Evolutionary conservation across 2,113 vertebrate species (phyloP).

Genomic region (Stercorarius parasiticus): DNA sequence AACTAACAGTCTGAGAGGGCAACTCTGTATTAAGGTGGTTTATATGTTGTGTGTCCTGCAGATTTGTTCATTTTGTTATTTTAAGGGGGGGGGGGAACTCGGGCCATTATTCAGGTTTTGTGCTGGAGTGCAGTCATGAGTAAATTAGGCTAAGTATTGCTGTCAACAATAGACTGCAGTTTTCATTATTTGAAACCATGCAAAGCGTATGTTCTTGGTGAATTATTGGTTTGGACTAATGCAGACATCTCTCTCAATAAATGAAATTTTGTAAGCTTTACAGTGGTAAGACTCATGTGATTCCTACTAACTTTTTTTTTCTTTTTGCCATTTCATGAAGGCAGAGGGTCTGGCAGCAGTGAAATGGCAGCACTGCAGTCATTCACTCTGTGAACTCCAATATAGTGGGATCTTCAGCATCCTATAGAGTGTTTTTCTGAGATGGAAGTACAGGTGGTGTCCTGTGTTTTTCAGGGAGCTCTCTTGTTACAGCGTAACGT

Average conservation of each 20-base stretch:
- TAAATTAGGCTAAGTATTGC: not conserved
- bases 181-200: not conserved
- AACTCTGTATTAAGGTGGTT: not conserved
- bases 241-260: not conserved
- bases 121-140: not conserved
- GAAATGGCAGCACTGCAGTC: not conserved
- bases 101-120: not conserved
- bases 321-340: not conserved
- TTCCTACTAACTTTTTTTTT: not conserved
- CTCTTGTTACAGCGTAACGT: accelerated
- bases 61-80: not conserved
- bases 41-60: not conserved
- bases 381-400: not conserved
- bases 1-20: not conserved
- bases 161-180: not conserved
- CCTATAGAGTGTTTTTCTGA: not conserved
- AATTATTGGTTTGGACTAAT: not conserved
- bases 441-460: not conserved
- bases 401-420: not conserved
- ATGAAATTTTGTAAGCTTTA: not conserved
- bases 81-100: not conserved
- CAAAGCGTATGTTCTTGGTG: not conserved
- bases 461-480: not conserved
- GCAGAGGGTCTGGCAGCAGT: not conserved
- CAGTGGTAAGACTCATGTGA: not conserved